phyloP scores from a whole-genome alignment of 2,888 invertebrate genomes.

The Bibio marci region DNA sequence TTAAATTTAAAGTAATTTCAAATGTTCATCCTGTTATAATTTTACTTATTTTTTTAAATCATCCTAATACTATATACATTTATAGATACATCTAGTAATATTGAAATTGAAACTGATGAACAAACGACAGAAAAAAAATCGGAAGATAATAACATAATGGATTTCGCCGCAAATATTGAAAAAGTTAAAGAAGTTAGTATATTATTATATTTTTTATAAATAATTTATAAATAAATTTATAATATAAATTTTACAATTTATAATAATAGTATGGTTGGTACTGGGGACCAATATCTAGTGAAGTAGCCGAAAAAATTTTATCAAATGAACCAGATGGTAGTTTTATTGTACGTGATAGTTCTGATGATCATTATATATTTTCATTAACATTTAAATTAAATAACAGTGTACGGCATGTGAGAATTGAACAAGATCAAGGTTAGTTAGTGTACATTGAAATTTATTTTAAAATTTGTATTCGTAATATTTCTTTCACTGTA shows the following conservation, averaged over 20 bases:
- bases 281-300: slow-evolving; percentile 86
- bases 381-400: slow-evolving; percentile 85
- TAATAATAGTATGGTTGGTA: slow-evolving; percentile 77
- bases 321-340: slow-evolving; percentile 87
- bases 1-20: too few species aligned
- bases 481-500: not conserved
- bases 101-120: slow-evolving; percentile 2
- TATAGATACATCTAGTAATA: too few species aligned
- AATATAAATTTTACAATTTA: slow-evolving; percentile 8
- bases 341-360: slow-evolving; percentile 84
- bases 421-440: slow-evolving; percentile 93
- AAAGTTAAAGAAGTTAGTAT: slow-evolving; percentile 79
- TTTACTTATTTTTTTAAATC: too few species aligned
- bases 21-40: too few species aligned
- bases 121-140: slow-evolving; percentile 17
- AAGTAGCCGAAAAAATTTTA: slow-evolving; percentile 78
- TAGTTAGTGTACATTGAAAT: slow-evolving; percentile 17
- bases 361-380: slow-evolving; percentile 89
- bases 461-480: not conserved
- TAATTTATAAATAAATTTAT: not conserved
- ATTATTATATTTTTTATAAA: slow-evolving; percentile 2
- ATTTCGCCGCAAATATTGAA: slow-evolving; percentile 82
- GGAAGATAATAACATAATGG: slow-evolving; percentile 36
- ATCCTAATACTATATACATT: too few species aligned
- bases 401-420: slow-evolving; percentile 73